These are phyloP conservation scores for Chromoteleia sp. DNA, from an alignment of 2,888 invertebrate species.

Conservation along the genomic window DNA sequence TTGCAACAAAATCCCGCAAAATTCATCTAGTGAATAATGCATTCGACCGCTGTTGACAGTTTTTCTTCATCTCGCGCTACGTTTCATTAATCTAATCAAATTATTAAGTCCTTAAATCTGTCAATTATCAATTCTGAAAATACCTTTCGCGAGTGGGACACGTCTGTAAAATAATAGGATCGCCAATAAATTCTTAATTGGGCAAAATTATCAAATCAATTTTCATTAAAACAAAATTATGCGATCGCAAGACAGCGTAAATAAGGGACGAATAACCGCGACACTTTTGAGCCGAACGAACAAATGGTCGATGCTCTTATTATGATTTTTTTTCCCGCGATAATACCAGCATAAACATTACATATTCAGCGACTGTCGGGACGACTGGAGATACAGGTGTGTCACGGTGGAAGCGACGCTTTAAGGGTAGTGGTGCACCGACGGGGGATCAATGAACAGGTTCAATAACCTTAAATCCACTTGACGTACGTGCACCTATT, in stretches of 20 bases:
- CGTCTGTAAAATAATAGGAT: slow-evolving; percentile 10
- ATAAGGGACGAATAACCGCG: too few species aligned
- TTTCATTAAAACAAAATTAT: slow-evolving; percentile 34
- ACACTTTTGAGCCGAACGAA: too few species aligned
- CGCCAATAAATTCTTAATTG: slow-evolving; percentile 16
- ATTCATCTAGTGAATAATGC: too few species aligned
- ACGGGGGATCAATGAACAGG: slow-evolving; percentile 82
- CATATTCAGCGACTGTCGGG: slow-evolving; percentile 61
- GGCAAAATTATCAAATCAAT: slow-evolving; percentile 36
- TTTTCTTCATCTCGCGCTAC: neutral
- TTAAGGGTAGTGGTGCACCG: slow-evolving; percentile 73
- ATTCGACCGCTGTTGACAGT: neutral
- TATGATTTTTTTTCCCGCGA: slow-evolving; percentile 15
- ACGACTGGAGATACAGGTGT: slow-evolving; percentile 63
- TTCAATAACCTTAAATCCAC: slow-evolving; percentile 84
- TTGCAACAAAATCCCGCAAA: neutral
- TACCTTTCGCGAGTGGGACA: slow-evolving; percentile 19
- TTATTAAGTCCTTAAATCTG: slow-evolving; percentile 32
- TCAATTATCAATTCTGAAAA: slow-evolving; percentile 34
- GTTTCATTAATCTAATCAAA: slow-evolving; percentile 16
- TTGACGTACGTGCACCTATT: slow-evolving; percentile 77
- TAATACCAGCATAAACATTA: slow-evolving; percentile 62
- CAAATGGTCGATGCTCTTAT: neutral
- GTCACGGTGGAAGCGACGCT: slow-evolving; percentile 69
- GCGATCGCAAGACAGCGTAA: too few species aligned